Conservation (phyloP, 2,888 invertebrate species). For the Autographa gamma region DNA sequence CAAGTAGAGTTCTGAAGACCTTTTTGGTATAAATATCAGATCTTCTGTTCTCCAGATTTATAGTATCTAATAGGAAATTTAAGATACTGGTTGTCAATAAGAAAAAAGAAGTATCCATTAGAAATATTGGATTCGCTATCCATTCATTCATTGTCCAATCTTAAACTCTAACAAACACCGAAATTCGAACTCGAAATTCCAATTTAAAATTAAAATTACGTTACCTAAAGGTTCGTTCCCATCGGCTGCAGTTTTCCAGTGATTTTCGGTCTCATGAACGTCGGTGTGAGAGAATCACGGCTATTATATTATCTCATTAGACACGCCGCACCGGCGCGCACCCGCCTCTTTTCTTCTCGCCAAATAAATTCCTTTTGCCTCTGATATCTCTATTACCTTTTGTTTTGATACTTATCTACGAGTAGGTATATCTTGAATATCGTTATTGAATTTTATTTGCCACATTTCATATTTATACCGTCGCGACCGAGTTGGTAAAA, state of each 20-base stretch:
- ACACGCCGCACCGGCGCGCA: slow-evolving; percentile 80
- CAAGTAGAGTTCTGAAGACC: not conserved
- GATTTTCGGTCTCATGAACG: slow-evolving; percentile 83
- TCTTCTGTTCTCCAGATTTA: not conserved
- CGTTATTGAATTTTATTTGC: slow-evolving; percentile 25
- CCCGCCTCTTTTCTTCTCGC: slow-evolving; percentile 77
- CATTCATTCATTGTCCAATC: not conserved
- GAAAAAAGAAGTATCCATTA: not conserved
- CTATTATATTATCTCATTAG: slow-evolving; percentile 89
- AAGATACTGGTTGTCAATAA: not conserved
- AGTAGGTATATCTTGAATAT: slow-evolving; percentile 36
- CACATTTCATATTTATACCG: slow-evolving; percentile 36
- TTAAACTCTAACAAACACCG: slow-evolving; percentile 14
- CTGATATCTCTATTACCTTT: slow-evolving; percentile 79
- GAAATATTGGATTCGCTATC: not conserved
- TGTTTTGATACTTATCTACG: slow-evolving; percentile 61
- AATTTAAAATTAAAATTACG: slow-evolving; percentile 54
- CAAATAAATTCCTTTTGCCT: slow-evolving; percentile 83
- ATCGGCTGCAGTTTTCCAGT: slow-evolving; percentile 83
- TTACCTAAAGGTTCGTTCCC: slow-evolving; percentile 67
- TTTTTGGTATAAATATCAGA: not conserved
- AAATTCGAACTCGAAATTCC: slow-evolving; percentile 26
- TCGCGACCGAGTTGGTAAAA: slow-evolving; percentile 6
- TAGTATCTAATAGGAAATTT: not conserved
- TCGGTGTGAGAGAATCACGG: slow-evolving; percentile 82